Percentiles rank a stretch among this genome's conserved stretches.
phyloP scores from a whole-genome alignment of 2,113 vertebrate genomes.

The Centrocercus urophasianus region DNA sequence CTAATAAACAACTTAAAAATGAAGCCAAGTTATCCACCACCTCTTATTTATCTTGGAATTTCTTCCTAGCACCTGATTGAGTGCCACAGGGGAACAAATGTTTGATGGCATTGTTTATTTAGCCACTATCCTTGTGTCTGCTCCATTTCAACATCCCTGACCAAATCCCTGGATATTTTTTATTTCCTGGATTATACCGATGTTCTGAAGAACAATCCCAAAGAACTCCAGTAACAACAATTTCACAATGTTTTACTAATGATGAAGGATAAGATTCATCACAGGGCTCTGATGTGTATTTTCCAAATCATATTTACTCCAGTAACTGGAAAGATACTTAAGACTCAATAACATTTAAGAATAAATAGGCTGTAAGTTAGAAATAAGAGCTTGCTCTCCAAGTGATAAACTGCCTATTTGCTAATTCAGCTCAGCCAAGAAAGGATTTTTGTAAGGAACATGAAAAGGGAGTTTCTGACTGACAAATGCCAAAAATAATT shows the following conservation, averaged over 20 bases:
- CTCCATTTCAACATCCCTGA: constrained; percentile 47
- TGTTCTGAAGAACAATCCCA: neutral
- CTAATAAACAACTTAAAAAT: neutral
- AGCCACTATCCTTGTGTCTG: neutral
- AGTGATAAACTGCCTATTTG: constrained; percentile 15
- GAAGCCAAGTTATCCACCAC: neutral
- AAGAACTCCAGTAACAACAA: constrained; percentile 16
- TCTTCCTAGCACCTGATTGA: neutral
- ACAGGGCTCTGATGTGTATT: neutral
- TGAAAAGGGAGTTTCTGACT: constrained; percentile 36
- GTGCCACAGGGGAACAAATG: neutral
- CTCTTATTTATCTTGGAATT: neutral
- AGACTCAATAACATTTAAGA: constrained; percentile 20
- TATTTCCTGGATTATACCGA: constrained; percentile 40
- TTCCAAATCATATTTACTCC: constrained; percentile 30
- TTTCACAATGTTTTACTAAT: constrained; percentile 19
- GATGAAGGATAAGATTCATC: constrained; percentile 1
- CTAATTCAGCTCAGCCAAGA: constrained; percentile 44
- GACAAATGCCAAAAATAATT: constrained; percentile 60
- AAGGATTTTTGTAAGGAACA: constrained; percentile 24
- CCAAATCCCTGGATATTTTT: constrained; percentile 29
- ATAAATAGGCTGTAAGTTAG: constrained; percentile 5
- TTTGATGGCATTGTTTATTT: neutral
- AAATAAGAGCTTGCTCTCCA: constrained; percentile 7
- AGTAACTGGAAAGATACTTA: constrained; percentile 4